phyloP scores from a whole-genome alignment of 2,888 invertebrate genomes.

The Drosophila cognata region DNA sequence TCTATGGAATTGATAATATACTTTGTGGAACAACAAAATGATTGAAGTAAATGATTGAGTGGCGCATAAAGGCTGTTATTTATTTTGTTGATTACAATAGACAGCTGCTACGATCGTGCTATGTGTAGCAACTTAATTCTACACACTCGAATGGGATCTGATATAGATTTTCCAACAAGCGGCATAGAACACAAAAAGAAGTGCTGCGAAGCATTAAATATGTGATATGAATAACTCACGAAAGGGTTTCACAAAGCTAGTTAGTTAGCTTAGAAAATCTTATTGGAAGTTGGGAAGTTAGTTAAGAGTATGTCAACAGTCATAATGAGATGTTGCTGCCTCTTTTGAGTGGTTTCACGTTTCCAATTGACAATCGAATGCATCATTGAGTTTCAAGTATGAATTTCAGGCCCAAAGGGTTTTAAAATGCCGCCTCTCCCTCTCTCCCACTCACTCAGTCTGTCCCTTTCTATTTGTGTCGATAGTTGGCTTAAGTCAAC shows the following conservation, averaged over 20 bases:
- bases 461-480: not conserved
- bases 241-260: not conserved
- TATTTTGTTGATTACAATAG: not conserved
- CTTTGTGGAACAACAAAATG: not conserved
- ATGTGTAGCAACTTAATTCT: not conserved
- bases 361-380: slow-evolving; percentile 42
- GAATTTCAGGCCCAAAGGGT: slow-evolving; percentile 16
- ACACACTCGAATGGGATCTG: not conserved
- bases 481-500: slow-evolving; percentile 35
- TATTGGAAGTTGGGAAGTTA: not conserved
- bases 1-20: not conserved
- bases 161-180: not conserved
- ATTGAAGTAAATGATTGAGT: not conserved
- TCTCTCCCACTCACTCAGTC: not conserved
- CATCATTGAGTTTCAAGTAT: slow-evolving; percentile 48
- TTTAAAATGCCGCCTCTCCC: not conserved
- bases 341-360: slow-evolving; percentile 30
- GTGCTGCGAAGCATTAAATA: no score
- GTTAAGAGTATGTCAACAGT: not conserved
- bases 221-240: not conserved
- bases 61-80: not conserved
- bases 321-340: not conserved
- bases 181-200: not conserved
- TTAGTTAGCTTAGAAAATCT: not conserved
- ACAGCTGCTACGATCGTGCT: not conserved